Evolutionary conservation across 2,797 vertebrate genomes (phyloP).

Genomic region (Mormyrops attenuatus): DNA sequence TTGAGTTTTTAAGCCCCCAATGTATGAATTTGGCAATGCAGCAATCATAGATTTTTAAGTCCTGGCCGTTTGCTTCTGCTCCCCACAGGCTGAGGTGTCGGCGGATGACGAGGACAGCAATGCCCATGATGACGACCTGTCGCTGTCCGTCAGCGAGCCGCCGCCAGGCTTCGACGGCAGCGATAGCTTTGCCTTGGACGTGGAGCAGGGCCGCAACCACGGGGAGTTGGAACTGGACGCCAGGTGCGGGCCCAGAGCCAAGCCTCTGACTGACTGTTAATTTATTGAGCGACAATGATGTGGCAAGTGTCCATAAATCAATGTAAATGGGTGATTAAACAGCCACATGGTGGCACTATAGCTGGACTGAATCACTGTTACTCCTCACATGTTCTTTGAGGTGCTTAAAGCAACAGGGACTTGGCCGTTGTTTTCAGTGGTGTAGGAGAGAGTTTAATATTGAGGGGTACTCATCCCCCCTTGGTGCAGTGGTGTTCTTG

Average conservation of each 20-base stretch:
- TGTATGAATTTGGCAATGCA: neutral
- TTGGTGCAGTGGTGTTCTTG: neutral
- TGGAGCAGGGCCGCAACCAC: constrained; percentile 75
- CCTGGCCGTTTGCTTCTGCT: neutral
- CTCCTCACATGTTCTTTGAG: neutral
- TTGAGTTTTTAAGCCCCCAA: neutral
- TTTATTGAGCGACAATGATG: neutral
- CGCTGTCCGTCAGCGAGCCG: constrained; percentile 77
- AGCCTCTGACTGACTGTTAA: neutral
- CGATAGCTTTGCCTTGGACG: constrained; percentile 84
- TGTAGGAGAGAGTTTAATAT: neutral
- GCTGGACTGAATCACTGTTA: neutral
- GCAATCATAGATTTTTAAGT: neutral
- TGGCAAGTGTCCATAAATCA: neutral
- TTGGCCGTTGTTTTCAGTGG: neutral
- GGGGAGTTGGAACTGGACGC: constrained; percentile 53
- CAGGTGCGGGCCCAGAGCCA: constrained; percentile 47
- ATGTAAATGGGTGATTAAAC: neutral
- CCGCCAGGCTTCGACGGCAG: constrained; percentile 85
- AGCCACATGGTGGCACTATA: neutral
- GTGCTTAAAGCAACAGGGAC: neutral
- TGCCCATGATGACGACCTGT: constrained; percentile 83
- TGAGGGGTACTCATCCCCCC: neutral
- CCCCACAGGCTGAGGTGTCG: constrained; percentile 56
- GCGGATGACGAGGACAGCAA: constrained; percentile 78